A percentile compares a stretch with the other conserved stretches of the same genome.
phyloP scores from a whole-genome alignment of 2,888 invertebrate species.

The Hirudinaria manillensis region DNA sequence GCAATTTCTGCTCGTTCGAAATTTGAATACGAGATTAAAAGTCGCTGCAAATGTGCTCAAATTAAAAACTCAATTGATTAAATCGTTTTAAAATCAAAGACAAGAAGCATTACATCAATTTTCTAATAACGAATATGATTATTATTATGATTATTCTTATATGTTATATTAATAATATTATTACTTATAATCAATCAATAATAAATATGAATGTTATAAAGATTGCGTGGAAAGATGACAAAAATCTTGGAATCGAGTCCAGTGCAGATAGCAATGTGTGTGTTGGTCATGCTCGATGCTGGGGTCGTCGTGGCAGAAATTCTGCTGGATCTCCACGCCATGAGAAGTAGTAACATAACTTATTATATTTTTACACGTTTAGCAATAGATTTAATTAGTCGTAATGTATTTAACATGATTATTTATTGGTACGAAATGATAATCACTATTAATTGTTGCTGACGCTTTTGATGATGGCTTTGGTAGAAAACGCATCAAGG shows the following conservation, averaged over 20 bases:
- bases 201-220: slow-evolving; percentile 2
- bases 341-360: slow-evolving; percentile 35
- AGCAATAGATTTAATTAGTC: not conserved
- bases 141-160: not conserved
- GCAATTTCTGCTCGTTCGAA: too few relatives aligned
- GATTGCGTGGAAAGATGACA: slow-evolving; percentile 40
- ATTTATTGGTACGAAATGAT: too few relatives aligned
- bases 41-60: too few relatives aligned
- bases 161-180: not conserved
- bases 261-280: slow-evolving; percentile 39
- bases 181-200: not conserved
- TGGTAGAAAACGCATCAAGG: too few relatives aligned
- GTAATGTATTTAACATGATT: not conserved
- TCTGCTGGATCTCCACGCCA: slow-evolving; percentile 40
- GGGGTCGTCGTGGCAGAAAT: slow-evolving; percentile 40
- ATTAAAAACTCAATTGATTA: too few relatives aligned
- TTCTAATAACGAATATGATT: too few relatives aligned
- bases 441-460: too few relatives aligned
- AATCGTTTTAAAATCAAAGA: too few relatives aligned
- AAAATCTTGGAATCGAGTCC: slow-evolving; percentile 39
- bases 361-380: not conserved
- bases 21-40: too few relatives aligned
- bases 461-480: too few relatives aligned
- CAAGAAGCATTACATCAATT: too few relatives aligned
- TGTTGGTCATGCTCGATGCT: slow-evolving; percentile 40